Conservation (phyloP, 2,113 vertebrate species). For the Cyprinus carpio region DNA sequence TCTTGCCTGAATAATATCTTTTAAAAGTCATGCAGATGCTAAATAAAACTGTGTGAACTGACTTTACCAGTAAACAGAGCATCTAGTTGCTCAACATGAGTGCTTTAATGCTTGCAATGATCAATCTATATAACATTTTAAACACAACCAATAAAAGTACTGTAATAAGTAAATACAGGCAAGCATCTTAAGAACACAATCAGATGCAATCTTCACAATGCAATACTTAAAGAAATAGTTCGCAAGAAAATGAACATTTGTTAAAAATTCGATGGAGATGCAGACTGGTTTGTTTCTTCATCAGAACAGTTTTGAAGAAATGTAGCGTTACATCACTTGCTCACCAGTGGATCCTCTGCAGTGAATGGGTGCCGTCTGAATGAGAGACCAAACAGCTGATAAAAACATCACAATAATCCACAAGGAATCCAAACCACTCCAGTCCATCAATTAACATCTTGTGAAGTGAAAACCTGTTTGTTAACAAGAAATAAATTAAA, state of each 20-base stretch:
- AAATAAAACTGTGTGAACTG: neutral
- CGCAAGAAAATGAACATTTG: neutral
- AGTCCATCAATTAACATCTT: neutral
- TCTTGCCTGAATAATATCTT: neutral
- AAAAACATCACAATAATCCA: neutral
- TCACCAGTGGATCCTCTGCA: neutral
- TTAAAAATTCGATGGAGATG: neutral
- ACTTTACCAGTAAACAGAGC: neutral
- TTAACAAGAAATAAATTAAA: neutral
- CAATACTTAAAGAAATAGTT: neutral
- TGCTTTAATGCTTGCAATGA: neutral
- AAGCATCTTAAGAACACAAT: neutral
- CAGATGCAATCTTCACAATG: constrained; percentile 9
- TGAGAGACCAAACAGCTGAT: neutral
- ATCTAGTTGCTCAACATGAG: neutral
- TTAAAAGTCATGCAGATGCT: constrained; percentile 22
- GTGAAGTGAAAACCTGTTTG: neutral
- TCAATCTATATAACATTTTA: neutral
- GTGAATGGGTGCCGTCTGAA: neutral
- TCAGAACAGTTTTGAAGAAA: neutral
- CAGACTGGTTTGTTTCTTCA: no score
- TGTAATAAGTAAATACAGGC: neutral
- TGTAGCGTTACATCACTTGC: neutral
- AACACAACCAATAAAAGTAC: neutral
- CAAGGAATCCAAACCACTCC: neutral